phyloP scores from a whole-genome alignment of 2,113 vertebrate genomes.

The Nyctibius bracteatus region DNA sequence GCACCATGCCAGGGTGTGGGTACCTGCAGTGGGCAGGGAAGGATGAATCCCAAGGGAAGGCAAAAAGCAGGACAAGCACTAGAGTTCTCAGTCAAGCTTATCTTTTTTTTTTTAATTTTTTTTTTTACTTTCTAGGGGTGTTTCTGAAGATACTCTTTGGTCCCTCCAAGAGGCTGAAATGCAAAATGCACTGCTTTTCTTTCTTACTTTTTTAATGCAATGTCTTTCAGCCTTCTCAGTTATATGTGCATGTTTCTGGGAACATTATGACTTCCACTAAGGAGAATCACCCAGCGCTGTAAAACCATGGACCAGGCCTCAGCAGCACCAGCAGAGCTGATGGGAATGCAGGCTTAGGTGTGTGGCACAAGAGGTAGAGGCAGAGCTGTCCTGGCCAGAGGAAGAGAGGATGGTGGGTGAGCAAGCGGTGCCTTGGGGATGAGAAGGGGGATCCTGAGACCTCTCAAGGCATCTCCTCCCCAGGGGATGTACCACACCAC shows the following conservation, averaged over 20 bases:
- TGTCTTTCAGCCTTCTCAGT: not conserved
- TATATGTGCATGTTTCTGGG: rapidly evolving
- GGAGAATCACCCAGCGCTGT: not conserved
- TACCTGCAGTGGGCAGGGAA: not conserved
- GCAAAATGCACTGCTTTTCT: not conserved
- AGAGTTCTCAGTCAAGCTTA: not conserved
- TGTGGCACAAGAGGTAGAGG: not conserved
- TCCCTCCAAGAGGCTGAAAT: not conserved
- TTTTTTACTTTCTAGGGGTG: not conserved
- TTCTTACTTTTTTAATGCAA: not conserved
- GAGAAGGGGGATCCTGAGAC: not conserved
- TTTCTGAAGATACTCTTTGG: not conserved
- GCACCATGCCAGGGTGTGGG: not conserved
- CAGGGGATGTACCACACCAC: rapidly evolving
- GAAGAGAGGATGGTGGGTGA: not conserved
- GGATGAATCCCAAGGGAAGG: not conserved
- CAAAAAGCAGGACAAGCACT: not conserved
- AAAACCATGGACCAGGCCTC: not conserved
- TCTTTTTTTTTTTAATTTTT: not conserved
- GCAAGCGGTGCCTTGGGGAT: not conserved
- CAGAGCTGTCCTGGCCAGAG: not conserved
- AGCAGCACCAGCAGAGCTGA: not conserved
- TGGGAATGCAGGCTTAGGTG: not conserved
- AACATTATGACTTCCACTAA: not conserved
- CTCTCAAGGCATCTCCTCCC: not conserved